Evolutionary conservation across 2,113 vertebrate species (phyloP).

Genomic region (Amia ocellicauda): DNA sequence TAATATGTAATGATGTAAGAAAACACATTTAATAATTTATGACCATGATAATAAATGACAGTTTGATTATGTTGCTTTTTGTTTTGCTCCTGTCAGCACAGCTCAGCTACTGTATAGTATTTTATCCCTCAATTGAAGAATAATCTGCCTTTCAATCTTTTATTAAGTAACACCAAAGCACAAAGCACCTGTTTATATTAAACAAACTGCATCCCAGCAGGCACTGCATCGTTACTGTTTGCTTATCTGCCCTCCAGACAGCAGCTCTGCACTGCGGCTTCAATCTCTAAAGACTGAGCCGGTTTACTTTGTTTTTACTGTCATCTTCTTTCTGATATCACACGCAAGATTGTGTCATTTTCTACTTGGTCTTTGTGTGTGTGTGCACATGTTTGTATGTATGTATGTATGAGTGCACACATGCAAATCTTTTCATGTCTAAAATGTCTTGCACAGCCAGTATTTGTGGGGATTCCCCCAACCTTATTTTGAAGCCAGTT

Average conservation of each 20-base stretch:
- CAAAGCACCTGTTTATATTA: conserved; percentile 1
- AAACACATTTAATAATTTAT: too few relatives aligned
- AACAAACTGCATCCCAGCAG: conserved; percentile 4
- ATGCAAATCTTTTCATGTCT: not conserved
- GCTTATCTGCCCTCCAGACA: too few relatives aligned
- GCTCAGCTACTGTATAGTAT: too few relatives aligned
- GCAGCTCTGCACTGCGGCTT: not conserved
- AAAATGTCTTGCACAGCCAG: too few relatives aligned
- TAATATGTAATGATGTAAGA: too few relatives aligned
- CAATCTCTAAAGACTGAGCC: not conserved
- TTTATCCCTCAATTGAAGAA: too few relatives aligned
- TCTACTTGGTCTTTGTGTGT: not conserved
- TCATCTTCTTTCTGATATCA: not conserved
- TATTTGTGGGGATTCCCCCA: too few relatives aligned
- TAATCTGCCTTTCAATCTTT: too few relatives aligned
- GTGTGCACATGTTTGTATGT: not conserved
- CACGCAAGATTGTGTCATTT: not conserved
- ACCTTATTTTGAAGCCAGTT: too few relatives aligned
- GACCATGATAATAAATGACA: too few relatives aligned
- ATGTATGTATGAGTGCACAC: not conserved
- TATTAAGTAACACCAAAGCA: not conserved
- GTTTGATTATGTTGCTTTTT: too few relatives aligned
- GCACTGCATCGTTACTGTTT: not conserved
- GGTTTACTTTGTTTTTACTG: not conserved
- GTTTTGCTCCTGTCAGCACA: too few relatives aligned